Evolutionary conservation across 2,888 invertebrate species (phyloP).

Genomic region (Ypsolopha sequella): DNA sequence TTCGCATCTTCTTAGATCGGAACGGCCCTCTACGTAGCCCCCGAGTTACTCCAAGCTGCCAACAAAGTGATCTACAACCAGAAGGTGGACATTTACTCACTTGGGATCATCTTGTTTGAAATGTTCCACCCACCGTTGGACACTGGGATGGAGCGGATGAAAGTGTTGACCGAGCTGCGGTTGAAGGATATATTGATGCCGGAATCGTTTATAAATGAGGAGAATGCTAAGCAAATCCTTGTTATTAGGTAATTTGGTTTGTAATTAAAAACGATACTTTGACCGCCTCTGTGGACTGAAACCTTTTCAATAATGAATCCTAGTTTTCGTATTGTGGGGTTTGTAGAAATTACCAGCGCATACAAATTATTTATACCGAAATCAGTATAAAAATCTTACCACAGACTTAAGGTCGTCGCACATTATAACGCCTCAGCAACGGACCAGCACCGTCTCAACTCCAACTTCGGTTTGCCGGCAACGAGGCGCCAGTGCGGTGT

Average conservation of each 20-base stretch:
- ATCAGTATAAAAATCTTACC: too few relatives aligned
- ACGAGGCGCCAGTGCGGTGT: too few relatives aligned
- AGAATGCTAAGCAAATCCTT: constrained; percentile 70
- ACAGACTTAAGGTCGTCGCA: too few relatives aligned
- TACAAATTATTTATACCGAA: too few relatives aligned
- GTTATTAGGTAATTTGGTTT: constrained; percentile 67
- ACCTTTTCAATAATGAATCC: too few relatives aligned
- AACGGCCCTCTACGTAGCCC: constrained; percentile 95
- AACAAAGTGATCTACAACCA: constrained; percentile 86
- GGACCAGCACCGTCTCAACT: too few relatives aligned
- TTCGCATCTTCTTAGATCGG: constrained; percentile 75
- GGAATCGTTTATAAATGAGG: constrained; percentile 67
- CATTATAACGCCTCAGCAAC: too few relatives aligned
- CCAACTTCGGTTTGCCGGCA: too few relatives aligned
- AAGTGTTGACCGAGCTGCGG: constrained; percentile 80
- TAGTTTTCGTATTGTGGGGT: too few relatives aligned
- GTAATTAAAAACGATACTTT: too few relatives aligned
- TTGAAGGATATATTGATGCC: constrained; percentile 79
- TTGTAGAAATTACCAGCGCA: too few relatives aligned
- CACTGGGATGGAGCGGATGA: constrained; percentile 92
- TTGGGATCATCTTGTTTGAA: constrained; percentile 95
- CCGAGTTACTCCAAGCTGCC: constrained; percentile 82
- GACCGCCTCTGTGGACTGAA: too few relatives aligned
- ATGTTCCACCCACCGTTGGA: constrained; percentile 90
- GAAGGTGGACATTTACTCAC: constrained; percentile 88